Evolutionary conservation across 1,140 invertebrate species (phyloP), one percentile per base, ranked within the genome.

Genomic region (Acyrthosiphon pisum): DNA sequence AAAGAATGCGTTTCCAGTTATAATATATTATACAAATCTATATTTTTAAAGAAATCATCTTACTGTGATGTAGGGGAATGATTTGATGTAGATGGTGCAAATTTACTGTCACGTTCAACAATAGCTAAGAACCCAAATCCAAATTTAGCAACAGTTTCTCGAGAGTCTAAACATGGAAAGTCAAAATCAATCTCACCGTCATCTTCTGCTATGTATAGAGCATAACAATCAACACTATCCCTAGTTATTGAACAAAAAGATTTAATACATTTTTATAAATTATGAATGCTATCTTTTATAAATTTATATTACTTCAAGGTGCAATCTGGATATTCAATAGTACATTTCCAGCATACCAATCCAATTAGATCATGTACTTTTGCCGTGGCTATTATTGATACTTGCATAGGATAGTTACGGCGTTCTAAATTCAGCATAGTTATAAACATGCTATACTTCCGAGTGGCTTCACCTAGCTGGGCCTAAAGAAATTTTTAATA

Each of bases 151-250:
- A 99, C 97, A 35, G 97, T 97, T 95, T 99, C 98, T 94, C 96
- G 96, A 23, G 97, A 96, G 95, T 99, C 98, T 8, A 99, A 96
- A 94, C 97, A 97, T 2, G 98, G 98, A 95, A 99, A 99, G 94
- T 99, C 98, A 95, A 96, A 97, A 95, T 99, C 98, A 68, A 99
- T 98, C 95, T 99, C 98, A n/a, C 99, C 99, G 95, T 99, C 98
- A 95, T 99, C 99, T 96, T 99, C 99, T 35, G 98, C 98, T 94
- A 99, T 98, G 94, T 98, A 98, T 81, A 99, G 95, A 84, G 97
- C 97, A 95, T 98, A 99, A 94, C 97, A 94, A 83, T 95, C 94
- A 44, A 95, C 93, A 41, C 87, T 93, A 84, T 93, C 86, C 93
- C 94, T 94, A 94, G 86, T 56, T 56, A 89, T 89, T 56, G 41